Base-by-base conservation (phyloP, 1,140 invertebrate species). In the Aphaenogaster rudis region DNA sequence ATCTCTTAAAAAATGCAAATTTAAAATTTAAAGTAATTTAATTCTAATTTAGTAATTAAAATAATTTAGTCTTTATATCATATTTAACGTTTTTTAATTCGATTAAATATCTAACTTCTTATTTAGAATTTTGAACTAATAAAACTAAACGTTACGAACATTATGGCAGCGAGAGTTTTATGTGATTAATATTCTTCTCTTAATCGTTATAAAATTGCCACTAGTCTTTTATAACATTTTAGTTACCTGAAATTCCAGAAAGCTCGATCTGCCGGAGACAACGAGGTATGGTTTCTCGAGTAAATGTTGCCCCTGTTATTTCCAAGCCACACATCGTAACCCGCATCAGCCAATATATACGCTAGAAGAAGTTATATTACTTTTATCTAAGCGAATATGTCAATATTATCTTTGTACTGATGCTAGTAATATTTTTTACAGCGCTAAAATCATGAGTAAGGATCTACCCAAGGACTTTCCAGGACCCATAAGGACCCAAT, bases 241-340 rank as follows among this genome's bases (percentile, higher is more conserved):
- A 57, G 21, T 2, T 88, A 93, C 93, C 93, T 94, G 52, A 93
- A 93, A 42, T 93, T 52, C 93, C 93, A 94, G 67, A 91, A 94
- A 57, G 15, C 17, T n/a, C 45, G 66, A 6, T 90, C 86, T 0
- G 52, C 17, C 9, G 87, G 9, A 4, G 81, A 59, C 1, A 91
- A 45, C 21, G 64, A 72, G 0, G 66, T 69, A 9, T 94, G 93
- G 17, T 80, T 92, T 33, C 77, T 90, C 0, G 97, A 97, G 88
- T 97, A 97, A 17, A 95, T 95, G 91, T 97, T 97, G 17, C 97
- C 97, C 42, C 97, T 94, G n/a, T 96, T 96, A 92, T 98, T 98
- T 64, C 97, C 97, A 88, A 98, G 94, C 97, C 97, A 98, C 6
- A 98, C 97, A 72, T 98, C 97, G 87, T 96, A 98, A 33, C 97